A percentile compares a stretch with the other conserved stretches of the same genome.
These are phyloP conservation scores for Himalopsyche japonica DNA, from an alignment of 2,888 invertebrate species.

Conservation along the genomic window DNA sequence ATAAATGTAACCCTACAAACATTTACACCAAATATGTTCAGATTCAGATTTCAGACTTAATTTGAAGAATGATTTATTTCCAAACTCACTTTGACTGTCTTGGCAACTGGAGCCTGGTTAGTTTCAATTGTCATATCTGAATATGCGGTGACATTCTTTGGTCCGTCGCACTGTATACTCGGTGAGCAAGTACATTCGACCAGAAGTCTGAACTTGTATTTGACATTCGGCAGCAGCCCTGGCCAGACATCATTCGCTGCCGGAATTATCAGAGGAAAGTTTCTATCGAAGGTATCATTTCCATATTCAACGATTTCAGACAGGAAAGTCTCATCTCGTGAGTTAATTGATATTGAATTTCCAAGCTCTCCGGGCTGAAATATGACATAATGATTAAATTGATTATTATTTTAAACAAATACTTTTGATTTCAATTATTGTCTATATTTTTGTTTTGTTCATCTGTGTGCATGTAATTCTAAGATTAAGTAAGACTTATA, in stretches of 20 bases:
- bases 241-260: slow-evolving; percentile 11
- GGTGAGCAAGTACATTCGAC: slow-evolving; percentile 29
- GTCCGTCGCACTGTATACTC: slow-evolving; percentile 32
- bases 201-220: slow-evolving; percentile 30
- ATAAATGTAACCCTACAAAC: no score
- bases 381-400: background rate
- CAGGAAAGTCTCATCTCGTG: slow-evolving; percentile 36
- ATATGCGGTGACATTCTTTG: slow-evolving; percentile 29
- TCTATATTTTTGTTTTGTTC: no score
- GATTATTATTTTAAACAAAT: no score
- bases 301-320: slow-evolving; percentile 38
- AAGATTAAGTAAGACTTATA: no score
- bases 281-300: slow-evolving; percentile 26
- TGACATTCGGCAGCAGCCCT: slow-evolving; percentile 23
- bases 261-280: slow-evolving; percentile 31
- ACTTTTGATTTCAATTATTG: no score
- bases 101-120: slow-evolving; percentile 26
- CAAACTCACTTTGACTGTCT: slow-evolving; percentile 20
- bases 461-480: no score
- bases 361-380: slow-evolving; percentile 32
- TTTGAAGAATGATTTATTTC: background rate
- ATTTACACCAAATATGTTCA: no score
- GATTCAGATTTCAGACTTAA: no score
- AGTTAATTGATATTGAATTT: slow-evolving; percentile 21
- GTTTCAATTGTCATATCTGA: slow-evolving; percentile 27